Base-by-base conservation (phyloP, 1,140 invertebrate species). In the Megalonaias nervosa region DNA sequence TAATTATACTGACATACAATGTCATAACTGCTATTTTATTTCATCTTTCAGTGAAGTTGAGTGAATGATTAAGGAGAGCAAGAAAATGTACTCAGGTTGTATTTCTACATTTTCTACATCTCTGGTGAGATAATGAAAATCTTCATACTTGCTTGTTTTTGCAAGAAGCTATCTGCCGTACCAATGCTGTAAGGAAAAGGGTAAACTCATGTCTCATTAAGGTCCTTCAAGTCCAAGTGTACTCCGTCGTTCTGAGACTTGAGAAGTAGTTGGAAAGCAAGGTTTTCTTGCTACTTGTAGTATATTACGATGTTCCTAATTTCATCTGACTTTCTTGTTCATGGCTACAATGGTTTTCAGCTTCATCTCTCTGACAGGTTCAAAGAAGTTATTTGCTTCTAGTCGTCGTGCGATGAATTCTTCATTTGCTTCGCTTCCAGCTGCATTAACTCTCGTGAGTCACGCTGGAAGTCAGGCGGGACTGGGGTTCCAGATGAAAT, bases 371-470 rank as follows among this genome's bases (percentile, higher is more conserved):
- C 74, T 73, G 13, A 79, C 67, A 38, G 80, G 82, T 68, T 83
- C 74, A 56, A 79, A 83, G 59, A 81, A 82, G 15, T 79, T 56
- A 1, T 67, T 72, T 68, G 23, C 72, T 59, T 79, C 65, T 19
- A 83, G 70, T 38, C 82, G 61, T 14, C 74, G 67, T 38, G 66
- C 58, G 48, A 83, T 77, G 69, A 83, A 83, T 2, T 31, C 57
- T 57, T 76, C 23, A 57, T 75, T 75, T 48, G 65, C 71, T 48
- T 26, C 57, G 56, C 69, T 57, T 13, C 23, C 38, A 16, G 23
- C 65, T 58, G 67, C 74, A 62, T 67, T 61, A 31, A 26, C n/a
- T 9, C 2, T 31, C 31, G 75, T 66, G 12, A 61, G 57, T 78
- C 75, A 61, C 65, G 48, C 57, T 75, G 77, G 61, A 71, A 57